phyloP scores from a whole-genome alignment of 2,888 invertebrate genomes.

The Halocaridina rubra region DNA sequence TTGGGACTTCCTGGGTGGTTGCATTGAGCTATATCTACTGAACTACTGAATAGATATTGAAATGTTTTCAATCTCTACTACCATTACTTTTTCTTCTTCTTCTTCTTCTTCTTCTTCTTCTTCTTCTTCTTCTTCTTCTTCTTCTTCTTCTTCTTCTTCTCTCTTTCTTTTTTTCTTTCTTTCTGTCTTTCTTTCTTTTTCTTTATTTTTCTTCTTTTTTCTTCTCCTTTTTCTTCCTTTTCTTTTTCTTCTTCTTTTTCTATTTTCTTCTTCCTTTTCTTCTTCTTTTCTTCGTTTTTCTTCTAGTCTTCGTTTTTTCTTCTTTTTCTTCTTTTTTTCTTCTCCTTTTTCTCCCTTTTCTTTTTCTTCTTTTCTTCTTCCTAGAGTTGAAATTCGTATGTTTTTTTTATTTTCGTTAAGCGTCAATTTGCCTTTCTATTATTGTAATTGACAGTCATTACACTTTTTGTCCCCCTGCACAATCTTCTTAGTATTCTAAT shows the following conservation, averaged over 20 bases:
- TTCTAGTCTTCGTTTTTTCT: not conserved
- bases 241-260: not conserved
- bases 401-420: not conserved
- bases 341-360: not conserved
- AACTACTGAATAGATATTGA: too few relatives aligned
- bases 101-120: not conserved
- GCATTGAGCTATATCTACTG: too few relatives aligned
- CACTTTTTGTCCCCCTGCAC: not conserved
- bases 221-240: not conserved
- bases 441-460: not conserved
- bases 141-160: not conserved
- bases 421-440: not conserved
- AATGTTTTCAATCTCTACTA: not conserved
- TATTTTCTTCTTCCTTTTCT: not conserved
- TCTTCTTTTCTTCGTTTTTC: not conserved
- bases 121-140: not conserved
- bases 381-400: not conserved
- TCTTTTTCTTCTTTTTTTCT: not conserved
- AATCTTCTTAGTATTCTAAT: not conserved
- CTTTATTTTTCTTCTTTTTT: not conserved
- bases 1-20: too few relatives aligned
- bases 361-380: not conserved
- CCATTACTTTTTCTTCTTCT: not conserved
- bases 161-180: not conserved
- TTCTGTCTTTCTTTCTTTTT: slow-evolving; percentile 8